phyloP scores from a whole-genome alignment of 2,797 vertebrate species.

The Scarus forsteni region DNA sequence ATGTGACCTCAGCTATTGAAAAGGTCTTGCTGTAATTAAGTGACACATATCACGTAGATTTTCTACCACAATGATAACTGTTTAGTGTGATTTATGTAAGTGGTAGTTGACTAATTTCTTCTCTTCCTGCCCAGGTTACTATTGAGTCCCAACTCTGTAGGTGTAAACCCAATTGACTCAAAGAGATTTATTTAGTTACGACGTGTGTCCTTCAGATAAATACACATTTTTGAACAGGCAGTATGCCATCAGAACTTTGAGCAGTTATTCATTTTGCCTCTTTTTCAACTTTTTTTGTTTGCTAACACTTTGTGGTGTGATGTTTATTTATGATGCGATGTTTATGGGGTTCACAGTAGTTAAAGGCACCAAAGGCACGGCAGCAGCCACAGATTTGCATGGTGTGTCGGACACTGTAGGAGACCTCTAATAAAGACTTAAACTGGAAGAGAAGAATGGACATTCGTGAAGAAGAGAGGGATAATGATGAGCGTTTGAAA shows the following conservation, averaged over 20 bases:
- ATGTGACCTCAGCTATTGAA: background rate
- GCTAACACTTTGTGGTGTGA: conserved; percentile 44
- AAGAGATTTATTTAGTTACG: background rate
- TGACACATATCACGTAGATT: background rate
- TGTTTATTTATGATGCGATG: conserved; percentile 65
- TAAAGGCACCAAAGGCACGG: conserved; percentile 71
- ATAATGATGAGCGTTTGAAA: conserved; percentile 44
- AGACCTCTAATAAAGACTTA: conserved; percentile 72
- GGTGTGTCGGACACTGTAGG: conserved; percentile 61
- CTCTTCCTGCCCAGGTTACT: background rate
- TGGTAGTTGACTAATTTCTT: background rate
- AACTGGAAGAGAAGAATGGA: conserved; percentile 66
- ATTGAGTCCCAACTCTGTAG: background rate
- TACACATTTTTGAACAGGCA: background rate
- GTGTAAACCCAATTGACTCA: background rate
- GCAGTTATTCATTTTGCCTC: conserved; percentile 1
- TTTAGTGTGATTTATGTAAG: conserved; percentile 1
- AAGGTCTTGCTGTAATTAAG: conserved; percentile 1
- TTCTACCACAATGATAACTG: background rate
- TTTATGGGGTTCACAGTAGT: conserved; percentile 56
- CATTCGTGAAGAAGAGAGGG: conserved; percentile 54
- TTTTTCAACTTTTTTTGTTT: conserved; percentile 25
- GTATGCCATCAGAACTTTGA: conserved; percentile 2
- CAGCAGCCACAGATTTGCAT: conserved; percentile 69
- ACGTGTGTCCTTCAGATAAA: background rate